phyloP scores from a whole-genome alignment of 1,140 invertebrate species.

The Delia radicum region DNA sequence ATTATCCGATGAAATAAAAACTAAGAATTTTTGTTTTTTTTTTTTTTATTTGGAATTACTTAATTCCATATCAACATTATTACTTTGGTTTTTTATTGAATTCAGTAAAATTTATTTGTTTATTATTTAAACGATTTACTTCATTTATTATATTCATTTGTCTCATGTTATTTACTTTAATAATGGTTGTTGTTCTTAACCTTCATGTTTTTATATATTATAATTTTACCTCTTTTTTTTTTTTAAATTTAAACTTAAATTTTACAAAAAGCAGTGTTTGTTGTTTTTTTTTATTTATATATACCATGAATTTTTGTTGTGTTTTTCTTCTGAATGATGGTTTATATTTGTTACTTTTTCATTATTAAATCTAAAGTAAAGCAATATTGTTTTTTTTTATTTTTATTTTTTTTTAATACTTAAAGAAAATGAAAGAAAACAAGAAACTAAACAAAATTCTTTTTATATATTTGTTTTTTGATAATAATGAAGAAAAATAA shows the following conservation, averaged over 20 bases:
- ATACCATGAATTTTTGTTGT: slow-evolving; percentile 21
- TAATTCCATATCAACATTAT: slow-evolving; percentile 55
- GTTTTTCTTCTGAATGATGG: slow-evolving; percentile 14
- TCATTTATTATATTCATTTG: slow-evolving; percentile 31
- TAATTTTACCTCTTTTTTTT: slow-evolving; percentile 14
- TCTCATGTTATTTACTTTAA: slow-evolving; percentile 46
- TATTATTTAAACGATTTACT: slow-evolving; percentile 32
- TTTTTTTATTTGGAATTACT: slow-evolving; percentile 52
- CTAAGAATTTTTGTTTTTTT: slow-evolving; percentile 8
- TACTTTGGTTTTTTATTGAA: slow-evolving; percentile 44
- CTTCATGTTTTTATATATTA: slow-evolving; percentile 17
- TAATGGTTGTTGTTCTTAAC: slow-evolving; percentile 26
- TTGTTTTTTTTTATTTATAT: slow-evolving; percentile 17
- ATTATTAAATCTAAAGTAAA: slow-evolving; percentile 24
- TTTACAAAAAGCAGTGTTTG: slow-evolving; percentile 29
- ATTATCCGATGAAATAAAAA: not conserved
- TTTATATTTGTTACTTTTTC: slow-evolving; percentile 12
- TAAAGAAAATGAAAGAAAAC: not conserved
- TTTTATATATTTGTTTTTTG: not conserved
- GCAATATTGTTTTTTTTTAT: slow-evolving; percentile 3
- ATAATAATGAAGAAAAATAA: slow-evolving; percentile 5
- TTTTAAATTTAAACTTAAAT: slow-evolving; percentile 25
- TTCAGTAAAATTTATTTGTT: slow-evolving; percentile 49
- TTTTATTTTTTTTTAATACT: slow-evolving; percentile 7
- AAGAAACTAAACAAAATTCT: not conserved